Evolutionary conservation across 2,888 invertebrate species (phyloP), one percentile per base, ranked within the genome.

Genomic region (Heliconius ismenius): DNA sequence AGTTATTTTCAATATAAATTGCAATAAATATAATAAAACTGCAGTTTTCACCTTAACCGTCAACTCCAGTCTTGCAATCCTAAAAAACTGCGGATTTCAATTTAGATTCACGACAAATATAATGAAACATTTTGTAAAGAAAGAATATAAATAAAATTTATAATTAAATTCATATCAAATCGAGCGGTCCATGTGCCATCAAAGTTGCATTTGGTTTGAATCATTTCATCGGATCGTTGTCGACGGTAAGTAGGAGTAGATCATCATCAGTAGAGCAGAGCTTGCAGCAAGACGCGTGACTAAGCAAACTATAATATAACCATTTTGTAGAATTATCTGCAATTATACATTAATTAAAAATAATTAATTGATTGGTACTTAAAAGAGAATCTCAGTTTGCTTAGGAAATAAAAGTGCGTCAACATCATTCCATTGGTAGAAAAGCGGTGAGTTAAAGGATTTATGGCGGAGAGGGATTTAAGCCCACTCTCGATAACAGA

Each of bases 381-480:
- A 58, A 43, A 54, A 69, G 65, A 77, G 13, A n/a, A 58, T 70
- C 79, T 82, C 79, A 90, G 92, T 90, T 92, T 91, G 93, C 93
- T 93, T 92, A 91, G 92, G 54, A 84, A 83, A 85, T 83, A 79
- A 84, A 85, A 84, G 87, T 86, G 92, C 91, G 92, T 89, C 88
- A 86, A 89, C 89, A 90, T 88, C 92, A 92, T 93, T 91, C 91
- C 92, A 93, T 92, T 88, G 93, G 92, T 93, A 93, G 92, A 81
- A 89, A 87, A 87, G 88, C 94, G 94, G 94, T 94, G 94, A 94
- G 94, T 92, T 93, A 86, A 90, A 87, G 91, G 91, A 92, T 90
- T 91, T 92, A 88, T 94, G 94, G 94, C 94, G 94, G 93, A 91
- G 94, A 94, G 94, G 94, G 94, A 94, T 94, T 91, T 86, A 88